Evolutionary conservation across 2,113 vertebrate species (phyloP).

Genomic region (Pygoscelis antarcticus): DNA sequence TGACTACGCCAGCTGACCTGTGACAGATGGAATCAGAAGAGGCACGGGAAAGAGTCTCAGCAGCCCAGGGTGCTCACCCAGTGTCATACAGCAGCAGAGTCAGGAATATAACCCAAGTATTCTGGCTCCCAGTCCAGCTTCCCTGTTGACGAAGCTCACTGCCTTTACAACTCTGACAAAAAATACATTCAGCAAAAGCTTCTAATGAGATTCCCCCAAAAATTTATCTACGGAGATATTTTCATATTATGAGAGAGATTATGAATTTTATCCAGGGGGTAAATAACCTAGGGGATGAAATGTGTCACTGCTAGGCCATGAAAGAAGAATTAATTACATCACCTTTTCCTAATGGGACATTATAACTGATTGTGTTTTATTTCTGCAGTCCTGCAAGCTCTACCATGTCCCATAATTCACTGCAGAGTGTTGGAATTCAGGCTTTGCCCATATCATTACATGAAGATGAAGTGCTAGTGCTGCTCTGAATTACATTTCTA

Average conservation of each 20-base stretch:
- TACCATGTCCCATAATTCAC: slow-evolving; percentile 58
- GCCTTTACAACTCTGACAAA: neutral
- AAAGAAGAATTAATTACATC: slow-evolving; percentile 72
- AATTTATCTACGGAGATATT: slow-evolving; percentile 26
- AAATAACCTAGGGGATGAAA: slow-evolving; percentile 73
- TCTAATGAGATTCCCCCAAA: slow-evolving; percentile 18
- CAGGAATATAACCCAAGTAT: neutral
- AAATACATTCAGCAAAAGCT: slow-evolving; percentile 12
- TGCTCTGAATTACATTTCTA: slow-evolving; percentile 38
- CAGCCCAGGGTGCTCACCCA: neutral
- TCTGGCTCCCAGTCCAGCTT: neutral
- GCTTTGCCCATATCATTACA: slow-evolving; percentile 31
- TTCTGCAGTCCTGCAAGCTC: slow-evolving; percentile 32
- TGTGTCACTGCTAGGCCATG: slow-evolving; percentile 70
- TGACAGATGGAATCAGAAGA: neutral
- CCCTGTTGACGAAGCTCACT: neutral
- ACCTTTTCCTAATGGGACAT: slow-evolving; percentile 74
- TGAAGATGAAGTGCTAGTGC: slow-evolving; percentile 31
- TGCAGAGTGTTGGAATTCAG: slow-evolving; percentile 19
- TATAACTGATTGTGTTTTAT: slow-evolving; percentile 37
- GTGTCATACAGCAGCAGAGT: neutral
- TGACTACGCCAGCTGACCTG: neutral
- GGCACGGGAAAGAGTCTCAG: neutral
- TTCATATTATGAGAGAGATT: slow-evolving; percentile 54
- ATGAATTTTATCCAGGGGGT: slow-evolving; percentile 65